Percentiles rank a stretch among this genome's conserved stretches.
Evolutionary conservation across 2,113 vertebrate species (phyloP).

Genomic region (Pachyramphus minor): DNA sequence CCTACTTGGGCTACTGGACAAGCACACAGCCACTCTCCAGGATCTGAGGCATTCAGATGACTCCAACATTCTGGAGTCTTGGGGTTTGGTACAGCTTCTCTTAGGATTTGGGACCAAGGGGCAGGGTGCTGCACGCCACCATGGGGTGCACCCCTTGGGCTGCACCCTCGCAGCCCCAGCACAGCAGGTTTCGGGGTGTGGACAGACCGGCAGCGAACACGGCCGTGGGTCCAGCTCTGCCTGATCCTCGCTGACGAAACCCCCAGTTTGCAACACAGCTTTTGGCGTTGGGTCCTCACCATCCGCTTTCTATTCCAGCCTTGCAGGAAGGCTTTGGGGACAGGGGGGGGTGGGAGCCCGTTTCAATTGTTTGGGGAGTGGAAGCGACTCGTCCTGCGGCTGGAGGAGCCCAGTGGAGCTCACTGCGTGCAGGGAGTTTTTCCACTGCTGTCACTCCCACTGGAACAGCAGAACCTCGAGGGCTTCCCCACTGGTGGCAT

Average conservation of each 20-base stretch:
- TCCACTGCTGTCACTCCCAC: background rate
- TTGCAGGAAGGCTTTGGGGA: background rate
- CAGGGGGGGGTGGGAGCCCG: background rate
- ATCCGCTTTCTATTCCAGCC: background rate
- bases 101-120: accelerated
- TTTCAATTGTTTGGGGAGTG: slow-evolving; percentile 33
- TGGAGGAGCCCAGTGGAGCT: background rate
- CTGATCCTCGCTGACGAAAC: background rate
- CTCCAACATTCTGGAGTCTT: accelerated
- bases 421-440: background rate
- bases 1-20: accelerated
- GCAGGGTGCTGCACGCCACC: accelerated
- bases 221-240: accelerated
- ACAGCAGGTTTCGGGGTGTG: accelerated
- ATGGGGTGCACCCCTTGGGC: accelerated
- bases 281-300: background rate
- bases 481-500: accelerated
- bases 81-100: accelerated
- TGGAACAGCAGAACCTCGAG: background rate
- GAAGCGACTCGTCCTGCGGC: background rate
- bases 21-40: accelerated
- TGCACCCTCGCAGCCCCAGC: background rate
- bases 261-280: background rate
- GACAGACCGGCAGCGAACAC: accelerated
- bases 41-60: no score